phyloP scores from a whole-genome alignment of 2,113 vertebrate species.

The Tapirus terrestris region DNA sequence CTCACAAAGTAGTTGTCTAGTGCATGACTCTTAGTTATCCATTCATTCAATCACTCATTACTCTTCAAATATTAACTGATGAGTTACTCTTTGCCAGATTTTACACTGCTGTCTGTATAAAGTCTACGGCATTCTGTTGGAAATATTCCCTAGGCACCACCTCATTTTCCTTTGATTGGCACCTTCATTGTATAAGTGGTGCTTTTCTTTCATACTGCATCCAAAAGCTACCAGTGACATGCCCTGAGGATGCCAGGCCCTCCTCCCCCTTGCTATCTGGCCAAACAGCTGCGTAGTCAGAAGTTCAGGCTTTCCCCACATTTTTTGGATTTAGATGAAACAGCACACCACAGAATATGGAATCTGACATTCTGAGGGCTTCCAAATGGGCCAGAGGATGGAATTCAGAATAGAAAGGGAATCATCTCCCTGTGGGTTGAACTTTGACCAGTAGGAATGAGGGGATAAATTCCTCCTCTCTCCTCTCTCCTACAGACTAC shows the following conservation, averaged over 20 bases:
- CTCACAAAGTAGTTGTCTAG: not conserved
- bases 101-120: not conserved
- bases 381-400: not conserved
- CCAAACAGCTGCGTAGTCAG: not conserved
- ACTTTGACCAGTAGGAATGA: not conserved
- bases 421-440: not conserved
- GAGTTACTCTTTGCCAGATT: not conserved
- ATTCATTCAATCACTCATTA: not conserved
- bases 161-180: not conserved
- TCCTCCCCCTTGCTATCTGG: not conserved
- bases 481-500: too few species aligned
- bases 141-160: not conserved
- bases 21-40: not conserved
- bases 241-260: rapidly evolving
- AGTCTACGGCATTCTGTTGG: not conserved
- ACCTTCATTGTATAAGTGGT: not conserved
- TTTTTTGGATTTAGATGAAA: not conserved
- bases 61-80: not conserved
- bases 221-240: not conserved
- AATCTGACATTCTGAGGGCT: not conserved
- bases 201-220: not conserved
- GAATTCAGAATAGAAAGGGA: not conserved
- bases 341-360: not conserved
- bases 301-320: not conserved
- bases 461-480: not conserved